Base-by-base conservation (phyloP, 2,797 vertebrate genomes). In the Pristis pectinata region DNA sequence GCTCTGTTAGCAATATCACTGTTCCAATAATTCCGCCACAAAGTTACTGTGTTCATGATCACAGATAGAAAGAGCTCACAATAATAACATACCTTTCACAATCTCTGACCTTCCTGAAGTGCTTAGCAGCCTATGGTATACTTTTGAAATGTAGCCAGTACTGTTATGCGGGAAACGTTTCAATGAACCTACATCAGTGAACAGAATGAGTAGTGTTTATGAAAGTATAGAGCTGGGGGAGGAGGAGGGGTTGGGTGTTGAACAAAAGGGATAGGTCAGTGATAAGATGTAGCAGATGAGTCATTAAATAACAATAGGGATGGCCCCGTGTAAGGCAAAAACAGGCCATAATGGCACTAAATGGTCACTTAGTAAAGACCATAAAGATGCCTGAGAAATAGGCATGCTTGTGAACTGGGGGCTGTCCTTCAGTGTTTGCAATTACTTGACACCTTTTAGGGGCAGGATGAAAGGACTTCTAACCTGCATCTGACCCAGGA, bases 301-400 rank as follows among this genome's bases (percentile, higher is more conserved):
- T 91, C n/a, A 37, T 91, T 91, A 41, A 91, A 67, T 91, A 61
- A 67, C 19, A 61, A 91, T 91, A 10, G 61, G 53, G 59, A 91
- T 91, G n/a, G 1, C 2, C 27, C 44, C 49, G 61, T 41, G 87
- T 15, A 41, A 91, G 59, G 61, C n/a, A 91, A n/a, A 67, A 41
- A 22, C 15, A n/a, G 5, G 0, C 64, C 27, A 17, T 91, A 67
- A 91, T 64, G 8, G 0, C 59, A 91, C 19, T 91, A 37, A 67
- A 67, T 91, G 87, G 87, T 67, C n/a, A 67, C 59, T 91, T 41
- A 91, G 87, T 72, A 64, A 64, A 64, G 7, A 17, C 17, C 59
- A 22, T 41, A 64, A 91, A 91, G 87, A 41, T 91, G 8, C 37
- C 61, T 67, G 87, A 41, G 59, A 37, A 91, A 91, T 22, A 22